Base-by-base conservation (phyloP, 23 tunicate species). In the Botrylloides violaceus region DNA sequence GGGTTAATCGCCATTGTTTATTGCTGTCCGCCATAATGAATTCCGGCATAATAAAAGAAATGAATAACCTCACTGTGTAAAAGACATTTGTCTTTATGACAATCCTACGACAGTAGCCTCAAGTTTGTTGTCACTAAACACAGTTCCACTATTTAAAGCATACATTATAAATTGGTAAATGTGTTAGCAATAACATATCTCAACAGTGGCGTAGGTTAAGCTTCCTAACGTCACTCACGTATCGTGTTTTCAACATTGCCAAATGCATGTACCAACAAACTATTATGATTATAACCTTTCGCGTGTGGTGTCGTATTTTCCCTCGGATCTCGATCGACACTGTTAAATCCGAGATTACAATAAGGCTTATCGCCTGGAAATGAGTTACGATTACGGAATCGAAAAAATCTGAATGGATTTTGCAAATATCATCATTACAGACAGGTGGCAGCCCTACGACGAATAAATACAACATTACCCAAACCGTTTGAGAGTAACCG, bases 121-220 rank as follows among this genome's bases (percentile, higher is more conserved):
- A 9, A 15, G 53, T 43, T 9, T 43, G 53, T 43, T 43, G 53
- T 43, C 12, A 15, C 9, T 43, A 43, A 43, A 43, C 53, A 43
- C 53, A 9, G 53, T 43, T 15, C 53, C 53, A 43, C 53, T 43
- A 43, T 43, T 43, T 43, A 43, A n/a, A 43, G 53, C 53, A 43
- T 15, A 43, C 53, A 43, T 43, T 7, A 43, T 43, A 43, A 43
- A 43, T 43, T 15, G 53, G 12, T 15, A 43, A 15, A 43, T 7
- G 53, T 43, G 53, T 43, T 43, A 43, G 53, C 53, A 43, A 43
- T 43, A 43, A 43, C 53, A 43, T 43, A 15, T 43, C 53, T 43
- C 53, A 43, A 9, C 53, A 43, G 9, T 9, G 53, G 53, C 53
- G 53, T 15, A 43, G 15, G 53, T 7, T 43, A 43, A 43, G 53